Evolutionary conservation across 2,797 vertebrate genomes (phyloP), one percentile per base, ranked within the genome.

Genomic region (Echeneis naucrates): DNA sequence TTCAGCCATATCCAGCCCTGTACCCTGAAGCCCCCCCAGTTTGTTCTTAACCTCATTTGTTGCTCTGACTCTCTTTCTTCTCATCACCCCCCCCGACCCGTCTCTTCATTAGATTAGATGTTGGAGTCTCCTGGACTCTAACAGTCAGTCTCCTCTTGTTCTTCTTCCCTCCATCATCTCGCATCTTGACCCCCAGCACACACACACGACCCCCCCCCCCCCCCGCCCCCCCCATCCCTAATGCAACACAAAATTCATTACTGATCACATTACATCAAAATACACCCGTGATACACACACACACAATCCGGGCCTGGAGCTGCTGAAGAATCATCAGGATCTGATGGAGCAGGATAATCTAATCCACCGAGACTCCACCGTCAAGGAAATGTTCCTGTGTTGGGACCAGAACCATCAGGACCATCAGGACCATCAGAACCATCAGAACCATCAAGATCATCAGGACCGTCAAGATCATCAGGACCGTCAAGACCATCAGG

Each of bases 221-320:
- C 37, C 37, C 11, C 8, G 37, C 60, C 50, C 94, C 72, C 72
- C 19, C 79, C 38, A 10, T 61, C 68, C 79, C 68, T 89, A 98
- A 98, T 98, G 96, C 97, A 98, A 98, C 96, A 94, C 96, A 97
- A 99, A 98, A 98, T 99, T 98, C 96, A 98, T 98, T 98, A 98
- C 96, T 96, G 97, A 98, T 98, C 96, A 96, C 96, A 98, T 98
- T 98, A 98, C 95, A 95, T 96, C 96, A 96, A 96, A 96, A 96
- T 96, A 95, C 94, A 93, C 94, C 94, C 92, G 71, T 23, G 8
- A 61, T n/a, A 65, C 45, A 35, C 9, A 23, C 61, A 72, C 69
- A 45, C 40, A 52, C 54, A 40, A 74, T 32, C 66, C 75, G 78
- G 14, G 75, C 87, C 82, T 74, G 73, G 40, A 93, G 94, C 92